Evolutionary conservation across 1,140 invertebrate species (phyloP).

Genomic region (Ceratina calcarata): DNA sequence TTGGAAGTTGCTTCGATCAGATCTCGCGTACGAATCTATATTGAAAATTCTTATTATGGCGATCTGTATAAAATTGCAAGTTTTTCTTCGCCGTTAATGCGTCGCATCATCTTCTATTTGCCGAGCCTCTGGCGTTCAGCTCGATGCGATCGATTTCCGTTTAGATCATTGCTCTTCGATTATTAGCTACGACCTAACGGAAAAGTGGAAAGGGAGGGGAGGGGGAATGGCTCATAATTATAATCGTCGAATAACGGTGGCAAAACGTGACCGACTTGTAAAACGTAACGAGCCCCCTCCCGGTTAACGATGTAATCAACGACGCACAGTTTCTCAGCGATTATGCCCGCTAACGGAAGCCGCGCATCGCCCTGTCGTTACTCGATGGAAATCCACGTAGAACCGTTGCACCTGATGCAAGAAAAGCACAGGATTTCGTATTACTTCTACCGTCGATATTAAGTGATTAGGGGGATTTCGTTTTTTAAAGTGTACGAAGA

Average conservation of each 20-base stretch:
- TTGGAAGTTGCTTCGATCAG: background rate
- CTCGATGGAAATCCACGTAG: background rate
- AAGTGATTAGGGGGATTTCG: no score
- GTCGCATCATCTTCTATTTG: slow-evolving; percentile 21
- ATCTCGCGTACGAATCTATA: no score
- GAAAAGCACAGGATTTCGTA: no score
- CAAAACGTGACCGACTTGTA: slow-evolving; percentile 27
- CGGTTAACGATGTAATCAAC: slow-evolving; percentile 43
- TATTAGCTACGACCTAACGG: slow-evolving; percentile 36
- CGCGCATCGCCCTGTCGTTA: slow-evolving; percentile 17
- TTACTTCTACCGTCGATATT: no score
- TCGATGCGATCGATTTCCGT: slow-evolving; percentile 55
- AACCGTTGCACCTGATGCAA: background rate
- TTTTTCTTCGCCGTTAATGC: no score
- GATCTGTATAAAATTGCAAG: background rate
- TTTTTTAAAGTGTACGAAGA: no score
- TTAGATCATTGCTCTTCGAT: slow-evolving; percentile 20
- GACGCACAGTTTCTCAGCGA: slow-evolving; percentile 27
- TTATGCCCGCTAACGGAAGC: slow-evolving; percentile 19
- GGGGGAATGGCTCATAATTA: slow-evolving; percentile 45
- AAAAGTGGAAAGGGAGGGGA: slow-evolving; percentile 5
- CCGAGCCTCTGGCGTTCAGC: slow-evolving; percentile 16
- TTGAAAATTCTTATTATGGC: slow-evolving; percentile 6
- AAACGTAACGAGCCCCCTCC: slow-evolving; percentile 21
- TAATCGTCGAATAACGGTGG: slow-evolving; percentile 51